Base-by-base conservation (phyloP, 1,140 invertebrate species). In the Mamestra configurata region DNA sequence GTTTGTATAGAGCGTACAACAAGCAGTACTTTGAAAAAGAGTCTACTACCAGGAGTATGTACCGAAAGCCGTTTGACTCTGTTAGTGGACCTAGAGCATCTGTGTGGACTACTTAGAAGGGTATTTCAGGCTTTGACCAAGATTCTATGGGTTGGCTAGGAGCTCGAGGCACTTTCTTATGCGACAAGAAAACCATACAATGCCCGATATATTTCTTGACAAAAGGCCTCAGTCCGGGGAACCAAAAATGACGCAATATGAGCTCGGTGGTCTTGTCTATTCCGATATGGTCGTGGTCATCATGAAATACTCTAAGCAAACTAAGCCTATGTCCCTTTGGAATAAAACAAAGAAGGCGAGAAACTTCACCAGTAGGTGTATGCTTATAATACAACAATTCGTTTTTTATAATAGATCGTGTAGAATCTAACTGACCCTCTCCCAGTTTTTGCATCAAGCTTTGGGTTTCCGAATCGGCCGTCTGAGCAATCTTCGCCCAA, bases 271-370 rank as follows among this genome's bases (percentile, higher is more conserved):
- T 84, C 71, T 86, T 86, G 3, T 87, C 84, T 24, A 27, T 10
- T 8, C 82, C 82, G 1, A 84, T 79, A 57, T 87, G 85, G 15
- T 82, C 72, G n/a, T 86, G 81, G 24, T 87, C 81, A 66, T 87
- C 84, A 57, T 87, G 85, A 57, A 87, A 87, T 0, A 86, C 27
- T n/a, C 82, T 49, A 20, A 86, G 43, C 3, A 87, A 55, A 43
- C 84, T 82, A 8, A 81, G 40, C 8, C 82, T 72, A 27, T 68
- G 37, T 13, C 79, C 72, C 20, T 71, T 80, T 3, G 80, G 76
- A 4, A 79, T 59, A 49, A 53, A 79, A 72, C 80, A 82, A 1
- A 78, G 18, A 0, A 75, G 72, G 0, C 80, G n/a, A n/a, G 68
- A 22, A n/a, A 79, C 40, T 40, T 79, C 53, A 13, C 76, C 68